Conservation (phyloP, 2,888 invertebrate species). For the Polietes domitor region DNA sequence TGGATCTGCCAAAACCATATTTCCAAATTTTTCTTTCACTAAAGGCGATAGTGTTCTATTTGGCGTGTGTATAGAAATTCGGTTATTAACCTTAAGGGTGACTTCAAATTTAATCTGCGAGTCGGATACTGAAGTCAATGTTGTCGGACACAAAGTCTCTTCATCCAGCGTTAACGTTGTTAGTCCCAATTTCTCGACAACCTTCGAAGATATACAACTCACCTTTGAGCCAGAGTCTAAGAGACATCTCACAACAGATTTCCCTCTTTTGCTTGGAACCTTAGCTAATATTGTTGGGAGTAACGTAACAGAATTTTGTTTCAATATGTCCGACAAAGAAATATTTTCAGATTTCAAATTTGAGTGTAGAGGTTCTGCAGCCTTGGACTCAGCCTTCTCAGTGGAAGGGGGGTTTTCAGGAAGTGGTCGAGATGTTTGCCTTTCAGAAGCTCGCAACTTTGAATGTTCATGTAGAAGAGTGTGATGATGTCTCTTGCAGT, state of each 20-base stretch:
- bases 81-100: slow-evolving; percentile 12
- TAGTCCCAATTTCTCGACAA: background rate
- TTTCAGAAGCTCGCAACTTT: no score
- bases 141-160: slow-evolving; percentile 26
- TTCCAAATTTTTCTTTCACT: background rate
- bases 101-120: background rate
- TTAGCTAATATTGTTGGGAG: background rate
- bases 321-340: no score
- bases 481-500: no score
- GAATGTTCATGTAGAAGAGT: no score
- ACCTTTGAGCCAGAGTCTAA: slow-evolving; percentile 13
- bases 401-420: no score
- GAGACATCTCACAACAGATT: no score
- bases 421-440: no score
- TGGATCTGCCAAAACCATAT: background rate
- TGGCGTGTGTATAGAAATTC: background rate
- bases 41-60: background rate
- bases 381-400: no score
- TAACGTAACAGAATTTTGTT: no score
- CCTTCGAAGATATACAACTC: slow-evolving; percentile 5
- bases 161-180: background rate
- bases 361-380: no score
- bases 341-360: no score
- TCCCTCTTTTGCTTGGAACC: background rate
- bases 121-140: background rate